These are phyloP conservation scores for Lutra lutra DNA, from an alignment of 2,797 vertebrate genomes.

Conservation along the genomic window DNA sequence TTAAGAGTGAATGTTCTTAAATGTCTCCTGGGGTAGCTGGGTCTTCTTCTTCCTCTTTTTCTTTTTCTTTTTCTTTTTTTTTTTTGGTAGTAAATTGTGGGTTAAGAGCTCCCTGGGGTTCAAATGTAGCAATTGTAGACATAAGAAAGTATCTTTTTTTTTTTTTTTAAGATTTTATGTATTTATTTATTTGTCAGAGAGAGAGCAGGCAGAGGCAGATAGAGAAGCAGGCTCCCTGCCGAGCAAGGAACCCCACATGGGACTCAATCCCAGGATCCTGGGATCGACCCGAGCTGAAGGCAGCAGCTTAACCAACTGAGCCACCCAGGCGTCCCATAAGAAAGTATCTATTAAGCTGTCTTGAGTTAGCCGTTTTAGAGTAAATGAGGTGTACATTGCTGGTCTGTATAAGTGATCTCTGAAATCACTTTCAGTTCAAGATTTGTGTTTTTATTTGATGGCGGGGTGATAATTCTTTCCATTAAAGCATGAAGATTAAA, in stretches of 20 bases:
- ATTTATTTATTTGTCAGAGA: too few relatives aligned
- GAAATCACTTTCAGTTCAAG: not conserved
- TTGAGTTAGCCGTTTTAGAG: not conserved
- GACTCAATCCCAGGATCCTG: too few relatives aligned
- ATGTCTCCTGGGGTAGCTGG: not conserved
- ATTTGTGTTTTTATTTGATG: slow-evolving; percentile 33
- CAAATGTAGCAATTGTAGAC: not conserved
- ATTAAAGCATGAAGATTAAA: not conserved
- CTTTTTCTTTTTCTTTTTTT: not conserved
- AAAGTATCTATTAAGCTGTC: not conserved
- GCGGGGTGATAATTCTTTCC: not conserved
- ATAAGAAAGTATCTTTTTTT: not conserved
- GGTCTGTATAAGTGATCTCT: not conserved
- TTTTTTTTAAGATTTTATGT: too few relatives aligned
- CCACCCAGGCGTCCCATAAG: not conserved
- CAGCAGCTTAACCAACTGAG: too few relatives aligned
- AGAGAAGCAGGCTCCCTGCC: too few relatives aligned
- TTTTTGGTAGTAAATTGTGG: not conserved
- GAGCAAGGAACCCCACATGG: too few relatives aligned
- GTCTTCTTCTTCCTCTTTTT: not conserved
- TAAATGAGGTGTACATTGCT: slow-evolving; percentile 13
- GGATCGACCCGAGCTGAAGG: too few relatives aligned
- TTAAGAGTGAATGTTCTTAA: slow-evolving; percentile 30
- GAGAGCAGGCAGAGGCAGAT: too few relatives aligned
- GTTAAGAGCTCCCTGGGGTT: not conserved